phyloP scores from a whole-genome alignment of 2,888 invertebrate species.

The Timandra comae region DNA sequence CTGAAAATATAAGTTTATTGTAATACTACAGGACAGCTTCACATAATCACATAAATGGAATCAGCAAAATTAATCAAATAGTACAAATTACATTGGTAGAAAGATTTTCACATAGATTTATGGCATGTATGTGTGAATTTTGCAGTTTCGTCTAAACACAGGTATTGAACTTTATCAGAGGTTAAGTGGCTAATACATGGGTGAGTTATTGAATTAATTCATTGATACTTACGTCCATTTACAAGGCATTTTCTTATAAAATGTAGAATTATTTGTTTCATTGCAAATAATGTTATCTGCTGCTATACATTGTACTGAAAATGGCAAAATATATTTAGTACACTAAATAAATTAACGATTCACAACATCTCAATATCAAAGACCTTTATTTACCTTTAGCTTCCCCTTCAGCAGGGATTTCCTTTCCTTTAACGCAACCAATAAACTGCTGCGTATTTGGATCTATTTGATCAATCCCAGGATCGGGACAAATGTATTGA shows the following conservation, averaged over 20 bases:
- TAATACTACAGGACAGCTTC: no score
- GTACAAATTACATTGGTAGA: no score
- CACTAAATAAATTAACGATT: constrained; percentile 3
- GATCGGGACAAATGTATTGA: constrained; percentile 89
- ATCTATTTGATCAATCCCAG: constrained; percentile 86
- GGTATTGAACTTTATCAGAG: not conserved
- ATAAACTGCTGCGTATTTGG: constrained; percentile 90
- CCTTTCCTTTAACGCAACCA: constrained; percentile 81
- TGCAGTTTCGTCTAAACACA: not conserved
- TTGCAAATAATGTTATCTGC: constrained; percentile 89
- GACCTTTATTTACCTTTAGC: constrained; percentile 80
- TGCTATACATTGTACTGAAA: constrained; percentile 87
- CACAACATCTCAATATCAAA: no score
- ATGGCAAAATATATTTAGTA: constrained; percentile 7
- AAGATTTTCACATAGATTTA: not conserved
- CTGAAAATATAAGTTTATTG: constrained; percentile 62
- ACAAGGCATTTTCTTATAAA: constrained; percentile 89
- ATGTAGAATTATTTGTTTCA: constrained; percentile 87
- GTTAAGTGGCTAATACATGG: no score
- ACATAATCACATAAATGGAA: not conserved
- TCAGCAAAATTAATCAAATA: no score
- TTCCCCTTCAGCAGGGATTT: constrained; percentile 80
- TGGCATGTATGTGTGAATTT: no score
- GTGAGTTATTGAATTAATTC: no score
- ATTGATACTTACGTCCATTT: constrained; percentile 97